Conservation (phyloP, 2,888 invertebrate genomes). For the Phengaris alcon region DNA sequence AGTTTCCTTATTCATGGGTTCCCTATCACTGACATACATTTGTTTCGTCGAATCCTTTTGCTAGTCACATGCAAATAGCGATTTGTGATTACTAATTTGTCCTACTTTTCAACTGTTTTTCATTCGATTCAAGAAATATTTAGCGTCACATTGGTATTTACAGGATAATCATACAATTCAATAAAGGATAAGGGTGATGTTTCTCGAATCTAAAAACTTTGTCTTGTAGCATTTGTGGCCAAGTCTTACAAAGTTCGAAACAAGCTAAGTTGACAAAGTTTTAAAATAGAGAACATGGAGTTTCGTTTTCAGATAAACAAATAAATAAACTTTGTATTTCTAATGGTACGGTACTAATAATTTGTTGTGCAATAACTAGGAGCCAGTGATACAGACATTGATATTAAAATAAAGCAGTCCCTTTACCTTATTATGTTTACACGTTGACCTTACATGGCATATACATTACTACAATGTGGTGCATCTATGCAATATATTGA, state of each 20-base stretch:
- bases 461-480: neutral
- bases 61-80: conserved; percentile 8
- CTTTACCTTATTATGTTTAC: neutral
- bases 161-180: conserved; percentile 7
- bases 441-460: neutral
- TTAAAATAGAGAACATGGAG: conserved; percentile 8
- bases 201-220: neutral
- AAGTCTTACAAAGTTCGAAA: conserved; percentile 5
- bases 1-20: conserved; percentile 24
- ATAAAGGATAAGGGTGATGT: neutral
- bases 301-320: conserved; percentile 15
- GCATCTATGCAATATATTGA: neutral
- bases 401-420: neutral
- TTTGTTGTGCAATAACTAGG: neutral
- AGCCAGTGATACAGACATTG: neutral
- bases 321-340: conserved; percentile 1
- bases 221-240: conserved; percentile 1
- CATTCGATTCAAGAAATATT: neutral
- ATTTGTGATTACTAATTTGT: conserved; percentile 9
- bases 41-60: conserved; percentile 1
- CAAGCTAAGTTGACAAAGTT: conserved; percentile 19
- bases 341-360: conserved; percentile 7
- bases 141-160: neutral
- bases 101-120: neutral
- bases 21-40: conserved; percentile 23